These are phyloP conservation scores for Metallyticus violacea DNA, from an alignment of 2,888 invertebrate species.

Conservation along the genomic window DNA sequence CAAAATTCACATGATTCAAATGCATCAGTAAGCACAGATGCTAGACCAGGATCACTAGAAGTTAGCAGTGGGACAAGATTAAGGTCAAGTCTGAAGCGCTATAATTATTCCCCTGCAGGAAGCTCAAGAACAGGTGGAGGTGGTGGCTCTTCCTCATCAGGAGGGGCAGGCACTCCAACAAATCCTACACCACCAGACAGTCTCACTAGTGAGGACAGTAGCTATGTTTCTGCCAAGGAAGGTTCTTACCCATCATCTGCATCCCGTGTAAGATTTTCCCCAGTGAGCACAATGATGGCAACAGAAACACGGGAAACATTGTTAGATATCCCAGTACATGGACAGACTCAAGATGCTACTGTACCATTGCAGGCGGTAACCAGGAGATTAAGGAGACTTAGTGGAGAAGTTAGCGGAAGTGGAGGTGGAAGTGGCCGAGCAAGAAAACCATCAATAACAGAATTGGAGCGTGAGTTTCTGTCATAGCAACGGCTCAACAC, in stretches of 20 bases:
- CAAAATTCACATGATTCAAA: conserved; percentile 38
- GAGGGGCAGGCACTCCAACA: conserved; percentile 68
- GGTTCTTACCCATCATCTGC: conserved; percentile 60
- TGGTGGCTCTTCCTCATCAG: conserved; percentile 41
- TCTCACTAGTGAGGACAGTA: conserved; percentile 81
- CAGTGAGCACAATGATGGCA: conserved; percentile 55
- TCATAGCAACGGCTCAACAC: conserved; percentile 46
- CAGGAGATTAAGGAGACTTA: conserved; percentile 40
- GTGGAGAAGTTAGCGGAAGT: conserved; percentile 43
- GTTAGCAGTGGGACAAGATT: conserved; percentile 57
- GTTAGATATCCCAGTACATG: conserved; percentile 54
- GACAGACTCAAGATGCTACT: conserved; percentile 54
- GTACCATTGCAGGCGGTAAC: conserved; percentile 53
- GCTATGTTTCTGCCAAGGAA: conserved; percentile 83
- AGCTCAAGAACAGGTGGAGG: conserved; percentile 15
- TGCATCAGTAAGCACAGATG: conserved; percentile 42
- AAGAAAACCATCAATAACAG: conserved; percentile 48
- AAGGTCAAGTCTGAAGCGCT: conserved; percentile 73
- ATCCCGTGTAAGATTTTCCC: conserved; percentile 74
- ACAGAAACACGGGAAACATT: conserved; percentile 46
- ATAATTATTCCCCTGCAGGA: conserved; percentile 18
- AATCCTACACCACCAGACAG: conserved; percentile 85
- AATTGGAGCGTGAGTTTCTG: conserved; percentile 55
- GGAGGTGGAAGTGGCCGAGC: conserved; percentile 34
- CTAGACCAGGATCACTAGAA: conserved; percentile 60